Evolutionary conservation across 2,797 vertebrate species (phyloP).

Genomic region (Harpagifer antarcticus): DNA sequence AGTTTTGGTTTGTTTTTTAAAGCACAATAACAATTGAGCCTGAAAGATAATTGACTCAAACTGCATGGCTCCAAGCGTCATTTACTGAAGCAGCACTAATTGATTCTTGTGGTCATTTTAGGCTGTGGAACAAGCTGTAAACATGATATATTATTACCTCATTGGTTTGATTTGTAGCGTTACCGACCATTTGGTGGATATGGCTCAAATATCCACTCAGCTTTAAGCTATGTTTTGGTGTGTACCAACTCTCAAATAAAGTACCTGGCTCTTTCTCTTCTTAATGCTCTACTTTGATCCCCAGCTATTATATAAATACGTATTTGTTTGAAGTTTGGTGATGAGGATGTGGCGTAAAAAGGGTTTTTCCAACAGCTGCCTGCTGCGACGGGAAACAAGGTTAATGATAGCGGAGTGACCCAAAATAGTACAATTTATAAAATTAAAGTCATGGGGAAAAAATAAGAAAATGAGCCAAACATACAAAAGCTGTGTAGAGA

Average conservation of each 20-base stretch:
- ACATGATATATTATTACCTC: background rate
- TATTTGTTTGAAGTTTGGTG: rapidly evolving
- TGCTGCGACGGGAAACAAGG: too few species aligned
- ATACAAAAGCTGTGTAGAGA: background rate
- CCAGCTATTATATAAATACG: background rate
- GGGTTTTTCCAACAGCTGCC: background rate
- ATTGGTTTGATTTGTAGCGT: background rate
- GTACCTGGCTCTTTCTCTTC: background rate
- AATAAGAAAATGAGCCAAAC: background rate
- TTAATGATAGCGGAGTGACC: too few species aligned
- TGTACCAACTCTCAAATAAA: background rate
- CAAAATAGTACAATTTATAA: too few species aligned
- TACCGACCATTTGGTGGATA: background rate
- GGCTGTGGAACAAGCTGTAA: background rate
- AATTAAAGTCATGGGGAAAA: too few species aligned
- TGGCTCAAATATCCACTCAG: background rate
- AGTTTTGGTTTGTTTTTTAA: background rate
- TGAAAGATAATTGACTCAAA: background rate
- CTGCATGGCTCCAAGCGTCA: background rate
- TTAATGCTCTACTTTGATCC: background rate
- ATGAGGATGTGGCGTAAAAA: background rate
- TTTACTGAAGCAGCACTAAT: background rate
- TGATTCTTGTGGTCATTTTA: too few species aligned
- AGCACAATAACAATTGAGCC: background rate
- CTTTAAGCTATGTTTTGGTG: background rate